Percentiles rank a stretch among this genome's conserved stretches.
phyloP scores from a whole-genome alignment of 2,797 vertebrate species.

The Cuniculus paca region DNA sequence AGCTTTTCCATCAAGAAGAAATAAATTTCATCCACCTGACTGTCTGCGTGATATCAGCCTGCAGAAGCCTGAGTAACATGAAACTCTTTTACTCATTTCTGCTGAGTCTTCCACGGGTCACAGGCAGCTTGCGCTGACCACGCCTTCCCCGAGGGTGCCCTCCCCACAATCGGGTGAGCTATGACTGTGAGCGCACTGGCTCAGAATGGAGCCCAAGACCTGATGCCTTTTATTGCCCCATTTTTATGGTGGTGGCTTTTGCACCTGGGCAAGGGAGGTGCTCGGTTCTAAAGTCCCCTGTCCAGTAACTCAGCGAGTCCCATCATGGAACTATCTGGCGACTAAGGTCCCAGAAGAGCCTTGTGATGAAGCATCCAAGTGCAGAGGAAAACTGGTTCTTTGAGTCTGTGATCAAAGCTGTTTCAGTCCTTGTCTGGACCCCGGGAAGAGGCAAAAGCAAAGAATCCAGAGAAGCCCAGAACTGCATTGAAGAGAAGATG shows the following conservation, averaged over 20 bases:
- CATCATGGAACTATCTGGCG: fast-evolving
- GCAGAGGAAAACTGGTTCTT: background rate
- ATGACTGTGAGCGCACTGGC: fast-evolving
- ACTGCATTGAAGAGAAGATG: background rate
- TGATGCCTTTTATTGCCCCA: fast-evolving
- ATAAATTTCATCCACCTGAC: background rate
- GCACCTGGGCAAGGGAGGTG: fast-evolving
- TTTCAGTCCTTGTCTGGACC: background rate
- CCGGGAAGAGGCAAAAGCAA: background rate
- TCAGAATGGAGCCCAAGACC: background rate
- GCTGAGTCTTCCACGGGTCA: fast-evolving
- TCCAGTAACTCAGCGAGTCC: background rate
- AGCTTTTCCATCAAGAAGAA: background rate
- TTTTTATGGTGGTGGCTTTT: background rate
- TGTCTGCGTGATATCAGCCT: background rate
- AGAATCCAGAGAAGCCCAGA: background rate
- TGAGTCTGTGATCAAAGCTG: background rate
- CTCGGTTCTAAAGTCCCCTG: background rate
- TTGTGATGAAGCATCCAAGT: background rate
- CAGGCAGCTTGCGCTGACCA: background rate
- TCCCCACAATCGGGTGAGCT: fast-evolving
- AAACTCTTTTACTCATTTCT: background rate
- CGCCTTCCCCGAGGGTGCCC: background rate
- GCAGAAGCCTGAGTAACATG: background rate
- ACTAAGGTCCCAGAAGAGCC: background rate